These are phyloP conservation scores for Sphaerophoria taeniata DNA, from an alignment of 2,888 invertebrate species.

Conservation along the genomic window DNA sequence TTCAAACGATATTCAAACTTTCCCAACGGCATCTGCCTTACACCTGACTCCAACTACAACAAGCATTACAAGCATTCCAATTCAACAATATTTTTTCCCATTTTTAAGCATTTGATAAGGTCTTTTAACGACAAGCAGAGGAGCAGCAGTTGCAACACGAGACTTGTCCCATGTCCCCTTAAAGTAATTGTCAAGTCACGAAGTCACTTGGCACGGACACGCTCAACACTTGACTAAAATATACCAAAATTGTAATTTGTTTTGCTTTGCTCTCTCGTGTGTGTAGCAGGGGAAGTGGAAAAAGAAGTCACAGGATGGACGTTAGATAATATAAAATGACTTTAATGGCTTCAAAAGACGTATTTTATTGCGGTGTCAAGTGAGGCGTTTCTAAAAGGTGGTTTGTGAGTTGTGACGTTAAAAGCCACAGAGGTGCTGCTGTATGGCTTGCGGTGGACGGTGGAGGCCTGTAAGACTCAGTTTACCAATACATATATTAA, in stretches of 20 bases:
- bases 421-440: not conserved
- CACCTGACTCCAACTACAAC: too few species aligned
- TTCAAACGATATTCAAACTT: too few species aligned
- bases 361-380: conserved; percentile 43
- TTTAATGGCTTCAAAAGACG: conserved; percentile 49
- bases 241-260: too few species aligned
- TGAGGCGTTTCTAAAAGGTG: too few species aligned
- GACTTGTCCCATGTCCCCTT: conserved; percentile 43
- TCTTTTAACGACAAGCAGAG: conserved; percentile 20
- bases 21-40: too few species aligned
- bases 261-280: not conserved
- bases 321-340: not conserved
- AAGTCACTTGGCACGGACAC: conserved; percentile 50
- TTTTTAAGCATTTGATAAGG: too few species aligned
- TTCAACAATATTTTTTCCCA: too few species aligned
- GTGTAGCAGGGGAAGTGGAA: conserved; percentile 49
- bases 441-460: not conserved
- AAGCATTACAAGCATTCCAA: too few species aligned
- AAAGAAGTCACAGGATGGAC: conserved; percentile 52
- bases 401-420: too few species aligned
- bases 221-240: conserved; percentile 46
- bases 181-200: conserved; percentile 55
- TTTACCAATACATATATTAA: too few species aligned
- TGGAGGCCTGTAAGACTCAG: too few species aligned
- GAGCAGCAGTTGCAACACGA: conserved; percentile 26